Base-by-base conservation (phyloP, 2,113 vertebrate species). In the Sakesphorus luctuosus region DNA sequence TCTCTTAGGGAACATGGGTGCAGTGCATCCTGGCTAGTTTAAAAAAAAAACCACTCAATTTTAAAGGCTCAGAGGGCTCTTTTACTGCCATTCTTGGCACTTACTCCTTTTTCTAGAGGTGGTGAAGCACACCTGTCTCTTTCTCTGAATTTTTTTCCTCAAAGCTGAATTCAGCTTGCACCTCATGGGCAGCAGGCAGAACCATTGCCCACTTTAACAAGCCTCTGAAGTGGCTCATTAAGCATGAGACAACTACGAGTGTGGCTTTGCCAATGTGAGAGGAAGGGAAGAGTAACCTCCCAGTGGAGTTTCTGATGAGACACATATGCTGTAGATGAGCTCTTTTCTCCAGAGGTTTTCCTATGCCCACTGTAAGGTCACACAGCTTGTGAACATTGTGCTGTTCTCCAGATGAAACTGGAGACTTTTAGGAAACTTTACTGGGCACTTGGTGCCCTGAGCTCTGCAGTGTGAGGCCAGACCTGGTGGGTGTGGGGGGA, bases 321-420 rank as follows among this genome's bases (percentile, higher is more conserved):
- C 31, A 10, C 5, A 4, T 2, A 4, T 2, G 1, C 40, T 84
- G n/a, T 11, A 71, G 40, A 79, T 55, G n/a, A 55, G 44, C 62
- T 87, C 56, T 71, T 46, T 81, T 59, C 69, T 89, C 69, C 26
- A 20, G 61, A 80, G 68, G n/a, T 35, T 77, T 72, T 40, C 50
- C 55, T 62, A 0, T 20, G n/a, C 1, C 11, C 0, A 2, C 53
- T 65, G 28, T 20, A 52, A 28, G 52, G 38, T 66, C 62, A 13
- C 1, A 1, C 46, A 49, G 35, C 71, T 90, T 1, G 0, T 17
- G 20, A 19, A 29, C 0, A 0, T 20, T 73, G n/a, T 47, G 49
- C 20, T 59, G 11, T 38, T 68, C 62, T 50, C 35, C 66, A 33
- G 2, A 18, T 13, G 35, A 87, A 29, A 67, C 16, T 0, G 1